Evolutionary conservation across 2,888 invertebrate genomes (phyloP).

Genomic region (Pachycephus smyrnensis): DNA sequence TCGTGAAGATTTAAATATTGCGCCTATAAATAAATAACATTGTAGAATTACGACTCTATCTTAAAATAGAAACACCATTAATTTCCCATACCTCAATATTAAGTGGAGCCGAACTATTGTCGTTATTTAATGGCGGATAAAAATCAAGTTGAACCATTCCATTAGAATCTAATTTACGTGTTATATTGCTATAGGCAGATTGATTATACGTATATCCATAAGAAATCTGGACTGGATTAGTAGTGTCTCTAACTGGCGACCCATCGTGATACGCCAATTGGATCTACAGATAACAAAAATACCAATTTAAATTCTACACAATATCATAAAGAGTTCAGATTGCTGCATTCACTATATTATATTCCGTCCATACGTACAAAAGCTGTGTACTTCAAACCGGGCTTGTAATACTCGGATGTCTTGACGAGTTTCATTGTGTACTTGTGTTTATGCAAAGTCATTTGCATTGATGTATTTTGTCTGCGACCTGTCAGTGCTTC

Average conservation of each 20-base stretch:
- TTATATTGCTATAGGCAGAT: slow-evolving; percentile 69
- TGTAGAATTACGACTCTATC: slow-evolving; percentile 10
- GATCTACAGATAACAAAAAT: slow-evolving; percentile 65
- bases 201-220: slow-evolving; percentile 75
- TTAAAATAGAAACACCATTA: slow-evolving; percentile 37
- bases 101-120: slow-evolving; percentile 72
- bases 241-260: slow-evolving; percentile 72
- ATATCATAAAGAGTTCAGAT: background rate
- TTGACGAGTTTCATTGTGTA: slow-evolving; percentile 83
- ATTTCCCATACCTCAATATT: slow-evolving; percentile 75
- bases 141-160: slow-evolving; percentile 76
- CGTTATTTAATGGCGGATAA: slow-evolving; percentile 68
- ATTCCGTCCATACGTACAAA: slow-evolving; percentile 71
- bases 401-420: slow-evolving; percentile 89
- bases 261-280: slow-evolving; percentile 80
- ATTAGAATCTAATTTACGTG: slow-evolving; percentile 72
- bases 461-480: slow-evolving; percentile 81
- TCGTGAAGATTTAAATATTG: slow-evolving; percentile 85
- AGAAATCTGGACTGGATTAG: slow-evolving; percentile 71
- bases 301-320: background rate
- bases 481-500: slow-evolving; percentile 88
- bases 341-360: background rate
- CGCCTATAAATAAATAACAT: slow-evolving; percentile 69
- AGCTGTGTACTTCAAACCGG: slow-evolving; percentile 85
- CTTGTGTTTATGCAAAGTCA: slow-evolving; percentile 82